A percentile compares a stretch with the other conserved stretches of the same genome.
Conservation (phyloP, 1,140 invertebrate genomes). For the Saccostrea echinata region DNA sequence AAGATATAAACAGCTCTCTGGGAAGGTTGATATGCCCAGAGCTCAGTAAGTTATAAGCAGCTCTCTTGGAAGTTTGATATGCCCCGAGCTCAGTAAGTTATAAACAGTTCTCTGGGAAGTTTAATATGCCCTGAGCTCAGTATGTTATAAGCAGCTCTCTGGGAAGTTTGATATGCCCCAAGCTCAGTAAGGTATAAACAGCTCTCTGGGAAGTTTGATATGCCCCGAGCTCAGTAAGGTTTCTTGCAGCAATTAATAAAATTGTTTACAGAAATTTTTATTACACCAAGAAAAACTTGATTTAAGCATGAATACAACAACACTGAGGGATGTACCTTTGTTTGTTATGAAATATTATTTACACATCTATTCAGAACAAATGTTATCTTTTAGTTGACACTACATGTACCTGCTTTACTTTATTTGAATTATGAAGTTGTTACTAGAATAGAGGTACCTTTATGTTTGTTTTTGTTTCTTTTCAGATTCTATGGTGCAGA, state of each 20-base stretch:
- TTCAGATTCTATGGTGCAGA: constrained; percentile 98
- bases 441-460: too few relatives aligned
- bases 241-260: too few relatives aligned
- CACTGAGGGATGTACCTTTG: too few relatives aligned
- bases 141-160: constrained; percentile 60
- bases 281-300: too few relatives aligned
- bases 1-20: constrained; percentile 97
- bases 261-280: too few relatives aligned
- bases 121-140: constrained; percentile 60
- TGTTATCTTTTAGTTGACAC: too few relatives aligned
- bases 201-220: not conserved
- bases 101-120: not conserved
- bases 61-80: not conserved
- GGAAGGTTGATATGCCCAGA: constrained; percentile 90
- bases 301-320: too few relatives aligned
- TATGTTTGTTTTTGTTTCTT: constrained; percentile 63
- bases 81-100: constrained; percentile 70
- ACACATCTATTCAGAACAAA: too few relatives aligned
- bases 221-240: too few relatives aligned
- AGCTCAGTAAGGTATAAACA: constrained; percentile 52
- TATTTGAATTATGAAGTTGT: too few relatives aligned
- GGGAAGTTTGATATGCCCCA: not conserved
- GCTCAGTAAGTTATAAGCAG: constrained; percentile 70
- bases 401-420: too few relatives aligned
- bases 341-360: too few relatives aligned